Conservation (phyloP, 2,888 invertebrate species). For the Plagiodera versicolora region DNA sequence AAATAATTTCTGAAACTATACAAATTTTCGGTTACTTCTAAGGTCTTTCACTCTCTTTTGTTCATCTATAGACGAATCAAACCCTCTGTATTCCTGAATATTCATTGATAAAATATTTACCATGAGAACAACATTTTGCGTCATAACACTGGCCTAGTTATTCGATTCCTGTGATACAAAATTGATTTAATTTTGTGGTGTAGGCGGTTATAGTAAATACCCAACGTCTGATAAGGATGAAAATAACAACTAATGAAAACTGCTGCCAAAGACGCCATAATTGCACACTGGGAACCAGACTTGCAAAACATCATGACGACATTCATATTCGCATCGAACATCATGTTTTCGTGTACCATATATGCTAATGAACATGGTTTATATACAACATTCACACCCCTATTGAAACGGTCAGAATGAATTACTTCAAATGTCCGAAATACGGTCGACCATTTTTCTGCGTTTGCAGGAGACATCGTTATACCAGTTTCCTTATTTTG, state of each 20-base stretch:
- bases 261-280: not conserved
- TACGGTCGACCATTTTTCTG: no score
- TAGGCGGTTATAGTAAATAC: not conserved
- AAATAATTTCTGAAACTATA: no score
- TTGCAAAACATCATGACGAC: not conserved
- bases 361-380: no score
- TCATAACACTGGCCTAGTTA: not conserved
- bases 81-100: not conserved
- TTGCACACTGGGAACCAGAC: not conserved
- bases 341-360: no score
- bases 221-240: not conserved
- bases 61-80: no score
- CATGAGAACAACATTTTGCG: not conserved
- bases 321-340: not conserved
- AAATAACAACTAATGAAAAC: not conserved
- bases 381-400: no score
- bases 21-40: no score
- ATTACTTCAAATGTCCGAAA: no score
- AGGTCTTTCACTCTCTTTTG: no score
- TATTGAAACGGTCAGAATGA: no score
- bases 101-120: not conserved
- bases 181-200: not conserved
- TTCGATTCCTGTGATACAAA: not conserved
- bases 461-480: no score
- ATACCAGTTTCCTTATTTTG: no score